Percentiles rank a stretch among this genome's conserved stretches.
These are phyloP conservation scores for Phortica magna DNA, from an alignment of 2,888 invertebrate genomes.

Conservation along the genomic window DNA sequence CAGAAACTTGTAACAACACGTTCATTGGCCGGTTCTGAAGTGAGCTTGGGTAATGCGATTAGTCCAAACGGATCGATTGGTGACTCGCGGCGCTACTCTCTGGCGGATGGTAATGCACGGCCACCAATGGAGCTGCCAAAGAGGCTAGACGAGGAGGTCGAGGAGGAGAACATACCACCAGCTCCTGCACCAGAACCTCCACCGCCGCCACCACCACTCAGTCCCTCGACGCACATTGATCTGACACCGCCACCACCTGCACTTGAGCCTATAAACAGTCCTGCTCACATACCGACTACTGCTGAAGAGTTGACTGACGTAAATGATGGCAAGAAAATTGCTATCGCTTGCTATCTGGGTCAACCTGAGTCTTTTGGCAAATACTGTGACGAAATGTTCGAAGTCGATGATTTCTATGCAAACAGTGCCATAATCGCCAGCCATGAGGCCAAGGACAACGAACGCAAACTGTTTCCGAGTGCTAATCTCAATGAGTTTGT, in stretches of 20 bases:
- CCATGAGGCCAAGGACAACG: slow-evolving; percentile 76
- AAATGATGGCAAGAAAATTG: slow-evolving; percentile 91
- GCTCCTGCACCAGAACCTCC: slow-evolving; percentile 78
- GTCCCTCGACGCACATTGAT: slow-evolving; percentile 77
- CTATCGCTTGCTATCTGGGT: slow-evolving; percentile 92
- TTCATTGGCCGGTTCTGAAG: slow-evolving; percentile 82
- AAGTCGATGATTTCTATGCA: slow-evolving; percentile 82
- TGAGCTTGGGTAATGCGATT: slow-evolving; percentile 79
- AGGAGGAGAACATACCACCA: slow-evolving; percentile 76
- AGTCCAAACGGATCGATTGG: slow-evolving; percentile 78
- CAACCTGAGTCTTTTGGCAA: slow-evolving; percentile 87
- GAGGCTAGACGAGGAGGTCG: slow-evolving; percentile 75
- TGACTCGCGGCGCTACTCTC: slow-evolving; percentile 81
- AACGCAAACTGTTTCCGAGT: slow-evolving; percentile 79
- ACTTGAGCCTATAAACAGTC: slow-evolving; percentile 72
- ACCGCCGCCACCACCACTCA: slow-evolving; percentile 73
- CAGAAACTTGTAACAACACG: slow-evolving; percentile 89
- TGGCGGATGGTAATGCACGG: slow-evolving; percentile 80
- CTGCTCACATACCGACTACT: slow-evolving; percentile 76
- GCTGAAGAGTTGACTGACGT: slow-evolving; percentile 83
- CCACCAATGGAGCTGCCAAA: slow-evolving; percentile 78
- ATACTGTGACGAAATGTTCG: slow-evolving; percentile 84
- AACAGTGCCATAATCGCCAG: slow-evolving; percentile 78
- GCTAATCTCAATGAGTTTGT: slow-evolving; percentile 86
- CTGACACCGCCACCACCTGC: slow-evolving; percentile 78